Base-by-base conservation (phyloP, 2,888 invertebrate species). In the Antheraea yamamai region DNA sequence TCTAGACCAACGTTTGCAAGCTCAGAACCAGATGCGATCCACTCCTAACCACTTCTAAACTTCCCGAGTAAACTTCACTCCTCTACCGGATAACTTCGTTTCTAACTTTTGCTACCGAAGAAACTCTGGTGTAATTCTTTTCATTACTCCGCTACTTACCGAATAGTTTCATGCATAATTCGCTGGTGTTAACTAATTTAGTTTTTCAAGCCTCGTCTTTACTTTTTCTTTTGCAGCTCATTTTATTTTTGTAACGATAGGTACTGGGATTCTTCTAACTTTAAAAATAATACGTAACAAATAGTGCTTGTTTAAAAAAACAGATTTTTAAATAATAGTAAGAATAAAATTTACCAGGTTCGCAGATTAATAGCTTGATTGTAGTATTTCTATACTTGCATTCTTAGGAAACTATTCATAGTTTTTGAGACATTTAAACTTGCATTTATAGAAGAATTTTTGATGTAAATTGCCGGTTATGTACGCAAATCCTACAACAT, bases 81-180 rank as follows among this genome's bases (percentile, higher is more conserved):
- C 64, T 66, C 64, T 66, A 14, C 18, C 64, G 26, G 64, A 66
- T 66, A 66, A 66, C 64, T 66, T 66, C 30, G 64, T 66, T 30
- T 30, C 26, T 26, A 66, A 66, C 30, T 66, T 66, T 30, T n/a
- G 23, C 64, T 66, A 30, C 30, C 12, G 64, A 66, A 66, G 64
- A 4, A 66, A 66, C 64, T 66, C 64, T 16, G 6, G 4, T 26
- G 16, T 30, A 66, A 30, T 66, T 66, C 30, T 66, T 66, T 66
- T 66, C 64, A 66, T 66, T 66, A 66, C 64, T 66, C 12, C 30
- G 4, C 30, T 18, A 66, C 64, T 66, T 66, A 66, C 16, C 16
- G 14, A 26, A 66, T 30, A 64, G 64, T 64, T 26, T 64, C 64
- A 26, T 64, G 64, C 64, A 64, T 64, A 66, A 66, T 66, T 66